Evolutionary conservation across 2,888 invertebrate genomes (phyloP), one percentile per base, ranked within the genome.

Genomic region (Metallyticus violacea): DNA sequence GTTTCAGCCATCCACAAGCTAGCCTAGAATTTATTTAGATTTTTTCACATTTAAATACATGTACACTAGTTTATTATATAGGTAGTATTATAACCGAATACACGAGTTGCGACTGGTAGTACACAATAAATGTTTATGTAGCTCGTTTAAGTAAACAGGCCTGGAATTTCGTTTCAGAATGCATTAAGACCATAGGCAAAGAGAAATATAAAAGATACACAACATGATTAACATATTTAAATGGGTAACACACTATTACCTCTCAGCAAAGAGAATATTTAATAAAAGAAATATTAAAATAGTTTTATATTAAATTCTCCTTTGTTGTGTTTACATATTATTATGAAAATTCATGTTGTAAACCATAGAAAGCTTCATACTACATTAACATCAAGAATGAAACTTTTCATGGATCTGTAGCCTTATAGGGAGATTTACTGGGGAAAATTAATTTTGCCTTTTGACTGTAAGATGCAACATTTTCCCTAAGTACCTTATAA

Each of bases 1-100:
- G 40, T 15, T 85, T 62, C 80, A 79, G 80, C 81, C 85, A 81
- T 85, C 76, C 85, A 85, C 85, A 85, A 85, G 15, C 83, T 83
- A 83, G 28, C 76, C 83, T 83, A 77, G 5, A 80, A 80, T 85
- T 85, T 80, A 85, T 80, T 79, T 79, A 81, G 76, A 62, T 22
- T 62, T 85, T 80, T 85, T 76, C 85, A 85, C 85, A 85, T 85
- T 85, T 85, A 85, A 85, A 76, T 85, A 85, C 85, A 85, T 80
- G 85, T 77, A 85, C 83, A 77, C 83, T 77, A 83, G 22, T 28
- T 9, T 83, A 77, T 77, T 83, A 83, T 83, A 83, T 83, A 83
- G 27, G 77, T 83, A 82, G n/a, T 83, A 25, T 83, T 77, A 83
- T 83, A 15, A 62, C 40, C 77, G 83, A 83, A 77, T 83, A 83